Base-by-base conservation (phyloP, 2,888 invertebrate species). In the Brachylomia viminalis region DNA sequence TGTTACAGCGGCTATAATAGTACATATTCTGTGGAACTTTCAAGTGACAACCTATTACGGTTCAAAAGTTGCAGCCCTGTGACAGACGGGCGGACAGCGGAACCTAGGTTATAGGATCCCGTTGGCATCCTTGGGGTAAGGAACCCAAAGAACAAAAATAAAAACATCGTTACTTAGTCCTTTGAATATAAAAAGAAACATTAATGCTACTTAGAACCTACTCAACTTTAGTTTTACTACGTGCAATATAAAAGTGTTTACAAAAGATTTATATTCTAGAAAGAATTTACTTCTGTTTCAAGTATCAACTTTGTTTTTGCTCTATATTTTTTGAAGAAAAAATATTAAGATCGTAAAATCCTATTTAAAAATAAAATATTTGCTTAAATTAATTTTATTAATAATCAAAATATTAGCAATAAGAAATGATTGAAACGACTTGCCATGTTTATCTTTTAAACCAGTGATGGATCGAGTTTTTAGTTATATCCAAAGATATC, bases 191-290 rank as follows among this genome's bases (percentile, higher is more conserved):
- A 69, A 83, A 62, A 66, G 23, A 20, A 58, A 52, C 64, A 71
- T 58, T 67, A 70, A 52, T 42, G 42, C 65, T 56, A 58, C 74
- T 74, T 62, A 72, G n/a, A 62, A 52, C 47, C 17, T 67, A 59
- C 54, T 71, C n/a, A 72, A 42, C 23, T 58, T 62, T 33, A 66
- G 64, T 85, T 83, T 73, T 74, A 82, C 52, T 64, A 17, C 62
- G 30, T 54, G 38, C 61, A 66, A 65, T 77, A 20, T 58, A 62
- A 56, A 73, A 58, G 65, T 67, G 30, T 76, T 81, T 70, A 74
- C 61, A 61, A 58, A 72, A 82, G 71, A 83, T 83, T 85, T 85
- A 82, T 66, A n/a, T 42, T 54, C 56, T 65, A 0, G 2, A 58
- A 58, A 65, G 38, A 59, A 68, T 52, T 38, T n/a, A 58, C 8